Base-by-base conservation (phyloP, 2,888 invertebrate species). In the Acheta domesticus region DNA sequence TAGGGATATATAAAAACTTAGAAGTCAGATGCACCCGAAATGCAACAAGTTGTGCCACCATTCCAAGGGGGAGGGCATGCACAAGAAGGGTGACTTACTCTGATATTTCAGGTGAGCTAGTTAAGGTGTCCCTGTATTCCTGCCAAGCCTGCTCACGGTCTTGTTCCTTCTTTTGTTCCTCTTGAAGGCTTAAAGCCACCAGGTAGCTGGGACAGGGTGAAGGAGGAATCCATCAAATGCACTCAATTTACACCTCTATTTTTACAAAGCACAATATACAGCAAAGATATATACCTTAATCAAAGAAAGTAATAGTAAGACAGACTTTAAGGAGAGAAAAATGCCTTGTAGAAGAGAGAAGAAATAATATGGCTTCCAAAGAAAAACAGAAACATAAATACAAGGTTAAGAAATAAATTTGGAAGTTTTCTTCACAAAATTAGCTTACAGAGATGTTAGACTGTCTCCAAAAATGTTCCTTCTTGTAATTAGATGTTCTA, bases 181-280 rank as follows among this genome's bases (percentile, higher is more conserved):
- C 86, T 84, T 88, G 87, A 79, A 88, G 83, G 50, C 87, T 87
- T 82, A 88, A 84, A 14, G 88, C 88, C 82, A 88, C 86, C 83
- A 88, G 84, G 84, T 86, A 88, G 83, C 88, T 88, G 74, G 74
- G 49, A 49, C n/a, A 75, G 75, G 16, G 76, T n/a, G 23, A 23
- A 76, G 48, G 49, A 19, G 12, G 36, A 36, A 36, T 36, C 36
- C 36, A 36, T 36, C 36, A 36, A 36, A 36, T 36, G 36, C 36
- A 36, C 36, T 36, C 36, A 36, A 36, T 36, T 5, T 36, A 36
- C 8, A 36, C 36, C 36, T 36, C 36, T 36, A 36, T 36, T 36
- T 36, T 23, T 11, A 12, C 48, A 36, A 8, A 75, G 48, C 20
- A 20, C 23, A 75, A 75, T 20, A 75, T 75, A 20, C 16, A 19